Evolutionary conservation across 2,797 vertebrate genomes (phyloP).

Genomic region (Anisognathus igniventris): DNA sequence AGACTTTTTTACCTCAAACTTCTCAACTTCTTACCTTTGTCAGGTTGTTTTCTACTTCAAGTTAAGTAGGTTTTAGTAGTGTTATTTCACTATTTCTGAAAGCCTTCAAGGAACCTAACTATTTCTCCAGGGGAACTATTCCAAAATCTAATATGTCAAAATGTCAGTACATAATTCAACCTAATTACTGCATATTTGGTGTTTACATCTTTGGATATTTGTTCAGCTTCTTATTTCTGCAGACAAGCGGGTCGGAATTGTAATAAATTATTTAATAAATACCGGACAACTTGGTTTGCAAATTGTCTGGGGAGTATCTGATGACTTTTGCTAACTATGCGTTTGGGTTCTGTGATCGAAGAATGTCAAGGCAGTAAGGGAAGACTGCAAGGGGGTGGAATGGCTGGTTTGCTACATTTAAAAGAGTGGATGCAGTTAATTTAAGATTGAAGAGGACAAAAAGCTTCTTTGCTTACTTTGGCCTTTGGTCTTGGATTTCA

Average conservation of each 20-base stretch:
- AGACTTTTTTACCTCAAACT: background rate
- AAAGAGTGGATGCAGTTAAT: background rate
- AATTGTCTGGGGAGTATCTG: background rate
- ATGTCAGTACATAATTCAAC: background rate
- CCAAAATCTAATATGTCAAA: background rate
- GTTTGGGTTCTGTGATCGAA: background rate
- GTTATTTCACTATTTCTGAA: background rate
- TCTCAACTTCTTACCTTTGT: background rate
- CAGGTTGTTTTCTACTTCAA: background rate
- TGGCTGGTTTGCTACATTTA: background rate
- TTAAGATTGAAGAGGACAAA: background rate
- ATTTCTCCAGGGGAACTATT: background rate
- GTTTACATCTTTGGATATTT: constrained; percentile 11
- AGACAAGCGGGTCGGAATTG: background rate
- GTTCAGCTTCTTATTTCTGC: background rate
- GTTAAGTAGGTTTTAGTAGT: background rate
- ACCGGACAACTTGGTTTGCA: background rate
- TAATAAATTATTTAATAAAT: constrained; percentile 18
- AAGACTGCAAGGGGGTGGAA: background rate
- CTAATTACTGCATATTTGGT: background rate
- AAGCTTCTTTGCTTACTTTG: background rate
- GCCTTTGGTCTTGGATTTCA: background rate
- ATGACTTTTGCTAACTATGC: background rate
- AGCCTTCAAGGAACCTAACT: background rate
- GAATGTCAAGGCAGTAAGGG: rapidly evolving